Evolutionary conservation across 2,888 invertebrate genomes (phyloP).

Genomic region (Thereva nobilitata): DNA sequence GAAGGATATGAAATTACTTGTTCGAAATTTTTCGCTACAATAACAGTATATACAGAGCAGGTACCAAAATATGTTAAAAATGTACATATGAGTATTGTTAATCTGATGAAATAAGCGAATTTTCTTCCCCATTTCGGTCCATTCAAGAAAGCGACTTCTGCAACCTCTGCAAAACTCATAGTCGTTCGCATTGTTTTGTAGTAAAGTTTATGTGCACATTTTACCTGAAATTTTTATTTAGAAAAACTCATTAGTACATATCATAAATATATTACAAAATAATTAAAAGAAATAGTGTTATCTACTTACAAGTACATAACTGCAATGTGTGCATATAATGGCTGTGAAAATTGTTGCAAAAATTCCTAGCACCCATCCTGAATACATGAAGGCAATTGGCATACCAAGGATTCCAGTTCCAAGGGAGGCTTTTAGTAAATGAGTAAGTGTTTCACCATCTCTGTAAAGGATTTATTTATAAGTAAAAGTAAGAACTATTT

Average conservation of each 20-base stretch:
- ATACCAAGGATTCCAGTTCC: slow-evolving; percentile 96
- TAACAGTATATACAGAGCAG: slow-evolving; percentile 95
- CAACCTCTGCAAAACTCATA: slow-evolving; percentile 87
- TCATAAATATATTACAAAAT: neutral
- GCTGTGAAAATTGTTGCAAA: slow-evolving; percentile 84
- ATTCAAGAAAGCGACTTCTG: slow-evolving; percentile 75
- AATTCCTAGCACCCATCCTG: slow-evolving; percentile 84
- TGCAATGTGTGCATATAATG: slow-evolving; percentile 90
- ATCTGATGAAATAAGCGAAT: slow-evolving; percentile 62
- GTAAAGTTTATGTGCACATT: slow-evolving; percentile 81
- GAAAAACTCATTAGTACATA: neutral
- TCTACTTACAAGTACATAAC: slow-evolving; percentile 79
- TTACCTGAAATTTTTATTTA: slow-evolving; percentile 65
- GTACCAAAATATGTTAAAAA: slow-evolving; percentile 95
- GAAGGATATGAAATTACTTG: slow-evolving; percentile 58
- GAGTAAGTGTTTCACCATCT: slow-evolving; percentile 87
- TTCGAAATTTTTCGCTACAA: slow-evolving; percentile 83
- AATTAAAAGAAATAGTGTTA: neutral
- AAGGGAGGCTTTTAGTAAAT: slow-evolving; percentile 92
- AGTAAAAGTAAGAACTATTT: neutral
- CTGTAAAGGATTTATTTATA: slow-evolving; percentile 59
- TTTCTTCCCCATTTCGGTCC: slow-evolving; percentile 72
- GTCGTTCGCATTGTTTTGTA: slow-evolving; percentile 69
- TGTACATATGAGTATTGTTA: slow-evolving; percentile 59
- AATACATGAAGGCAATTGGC: slow-evolving; percentile 87